phyloP scores from a whole-genome alignment of 1,140 invertebrate species.

The Pseudomyrmex flavicornis region DNA sequence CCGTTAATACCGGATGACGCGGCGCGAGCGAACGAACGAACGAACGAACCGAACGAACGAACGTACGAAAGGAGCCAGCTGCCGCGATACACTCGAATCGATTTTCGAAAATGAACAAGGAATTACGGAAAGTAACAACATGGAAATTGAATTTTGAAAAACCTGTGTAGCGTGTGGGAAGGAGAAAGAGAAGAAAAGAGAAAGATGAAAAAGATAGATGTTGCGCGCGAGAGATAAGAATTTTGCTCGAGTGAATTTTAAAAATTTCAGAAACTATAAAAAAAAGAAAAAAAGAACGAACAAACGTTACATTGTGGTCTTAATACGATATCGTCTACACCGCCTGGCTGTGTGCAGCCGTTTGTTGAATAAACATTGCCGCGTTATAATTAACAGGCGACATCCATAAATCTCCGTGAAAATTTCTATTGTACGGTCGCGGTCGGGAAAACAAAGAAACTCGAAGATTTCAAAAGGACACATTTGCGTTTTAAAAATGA shows the following conservation, averaged over 20 bases:
- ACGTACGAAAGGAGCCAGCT: constrained; percentile 1
- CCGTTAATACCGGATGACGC: constrained; percentile 30
- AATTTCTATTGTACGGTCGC: background rate
- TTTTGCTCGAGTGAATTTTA: background rate
- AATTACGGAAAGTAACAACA: too few relatives aligned
- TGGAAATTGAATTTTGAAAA: background rate
- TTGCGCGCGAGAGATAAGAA: background rate
- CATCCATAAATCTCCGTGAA: background rate
- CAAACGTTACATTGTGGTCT: background rate
- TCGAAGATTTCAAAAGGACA: constrained; percentile 32
- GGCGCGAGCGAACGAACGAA: constrained; percentile 5
- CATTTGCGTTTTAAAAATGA: constrained; percentile 41
- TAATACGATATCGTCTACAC: too few relatives aligned
- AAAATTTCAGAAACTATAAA: background rate
- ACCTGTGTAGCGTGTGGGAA: too few relatives aligned
- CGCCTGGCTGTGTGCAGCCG: too few relatives aligned
- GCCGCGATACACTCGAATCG: background rate
- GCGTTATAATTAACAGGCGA: background rate
- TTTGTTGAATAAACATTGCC: constrained; percentile 4
- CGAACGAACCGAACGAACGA: background rate
- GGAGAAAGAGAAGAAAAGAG: too few relatives aligned
- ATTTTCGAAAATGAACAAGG: background rate
- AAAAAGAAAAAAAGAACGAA: background rate
- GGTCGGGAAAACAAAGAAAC: constrained; percentile 14
- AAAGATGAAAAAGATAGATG: too few relatives aligned